Evolutionary conservation across 2,797 vertebrate species (phyloP), one percentile per base, ranked within the genome.

Genomic region (Sebastes variabilis): DNA sequence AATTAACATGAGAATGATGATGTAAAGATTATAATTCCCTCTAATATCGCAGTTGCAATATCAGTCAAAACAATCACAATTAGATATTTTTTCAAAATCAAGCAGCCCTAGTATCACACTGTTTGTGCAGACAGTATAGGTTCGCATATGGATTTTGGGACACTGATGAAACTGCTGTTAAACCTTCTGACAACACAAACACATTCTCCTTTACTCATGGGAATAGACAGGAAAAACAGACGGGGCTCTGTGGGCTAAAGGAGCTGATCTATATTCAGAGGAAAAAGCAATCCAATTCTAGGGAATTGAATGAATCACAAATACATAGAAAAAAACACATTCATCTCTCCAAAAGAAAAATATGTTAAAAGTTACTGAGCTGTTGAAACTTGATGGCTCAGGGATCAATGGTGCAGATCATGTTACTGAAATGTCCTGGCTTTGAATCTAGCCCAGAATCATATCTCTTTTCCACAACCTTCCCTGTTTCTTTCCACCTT

Each of bases 171-270:
- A 61, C 16, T 55, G 34, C 61, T 73, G 5, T 30, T 46, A 54
- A 46, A 76, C 29, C n/a, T n/a, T 71, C 9, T 29, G n/a, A 56
- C 55, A 79, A 61, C 38, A 70, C n/a, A 76, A 12, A 56, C 27
- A 61, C 27, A 58, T 59, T 72, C 9, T 77, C 18, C 20, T 69
- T 71, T 34, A 18, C 66, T 65, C 20, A 8, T 11, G 70, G 60
- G 59, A 75, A 70, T 8, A 81, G 20, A 65, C 25, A 42, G 20
- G 56, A 68, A 59, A 84, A 85, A 62, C 65, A 69, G 27, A 22
- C 0, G 8, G n/a, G 13, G 11, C n/a, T 32, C 27, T 38, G 66
- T 18, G 36, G 64, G 29, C n/a, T 6, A 8, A 70, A 68, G 3
- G 8, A 61, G 61, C n/a, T n/a, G 32, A 75, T 68, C 59, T 32